Conservation (phyloP, 2,113 vertebrate genomes). For the Verasper variegatus region DNA sequence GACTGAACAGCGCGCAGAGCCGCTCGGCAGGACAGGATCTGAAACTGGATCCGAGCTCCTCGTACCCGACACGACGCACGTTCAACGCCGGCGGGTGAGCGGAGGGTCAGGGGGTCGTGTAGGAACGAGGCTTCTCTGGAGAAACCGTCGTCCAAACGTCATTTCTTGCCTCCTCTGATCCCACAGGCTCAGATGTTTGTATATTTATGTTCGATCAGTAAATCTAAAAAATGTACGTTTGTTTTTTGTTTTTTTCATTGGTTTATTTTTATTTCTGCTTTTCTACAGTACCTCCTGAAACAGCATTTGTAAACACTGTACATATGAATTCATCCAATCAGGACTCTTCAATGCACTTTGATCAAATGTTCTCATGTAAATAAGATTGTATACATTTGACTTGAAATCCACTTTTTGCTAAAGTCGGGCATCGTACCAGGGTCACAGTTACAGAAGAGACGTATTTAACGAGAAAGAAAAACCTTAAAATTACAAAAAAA, state of each 20-base stretch:
- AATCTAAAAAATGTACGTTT: slow-evolving; percentile 54
- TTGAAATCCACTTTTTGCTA: slow-evolving; percentile 89
- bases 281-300: slow-evolving; percentile 65
- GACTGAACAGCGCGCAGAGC: neutral
- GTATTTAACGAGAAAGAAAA: slow-evolving; percentile 76
- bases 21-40: too few species aligned
- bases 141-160: neutral
- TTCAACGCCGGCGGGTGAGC: neutral
- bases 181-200: slow-evolving; percentile 9
- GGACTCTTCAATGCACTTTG: slow-evolving; percentile 97
- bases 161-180: slow-evolving; percentile 19
- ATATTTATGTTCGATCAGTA: slow-evolving; percentile 64
- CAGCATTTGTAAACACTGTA: slow-evolving; percentile 92
- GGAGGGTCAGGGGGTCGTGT: neutral
- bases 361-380: slow-evolving; percentile 91
- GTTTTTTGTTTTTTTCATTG: slow-evolving; percentile 52
- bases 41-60: slow-evolving; percentile 1
- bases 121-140: neutral
- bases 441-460: slow-evolving; percentile 70
- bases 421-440: slow-evolving; percentile 88
- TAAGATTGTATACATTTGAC: slow-evolving; percentile 88
- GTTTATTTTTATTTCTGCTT: slow-evolving; percentile 52
- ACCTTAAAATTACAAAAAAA: slow-evolving; percentile 17
- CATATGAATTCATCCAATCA: slow-evolving; percentile 84
- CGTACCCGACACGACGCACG: neutral